phyloP scores from a whole-genome alignment of 2,797 vertebrate genomes.

The Myripristis murdjan region DNA sequence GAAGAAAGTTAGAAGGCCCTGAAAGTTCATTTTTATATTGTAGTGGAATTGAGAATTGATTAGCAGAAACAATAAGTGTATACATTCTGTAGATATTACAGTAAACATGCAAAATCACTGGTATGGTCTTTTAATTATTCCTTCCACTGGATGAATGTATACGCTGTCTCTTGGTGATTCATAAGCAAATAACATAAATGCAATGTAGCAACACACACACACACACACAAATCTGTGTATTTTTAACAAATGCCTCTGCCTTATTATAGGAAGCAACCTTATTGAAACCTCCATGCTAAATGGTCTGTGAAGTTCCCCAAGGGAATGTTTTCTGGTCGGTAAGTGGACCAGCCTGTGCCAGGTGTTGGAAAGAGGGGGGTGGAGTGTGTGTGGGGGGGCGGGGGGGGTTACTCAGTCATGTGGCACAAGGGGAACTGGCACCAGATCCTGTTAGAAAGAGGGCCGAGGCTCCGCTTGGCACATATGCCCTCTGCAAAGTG shows the following conservation, averaged over 20 bases:
- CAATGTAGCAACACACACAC: neutral
- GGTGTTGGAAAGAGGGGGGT: slow-evolving; percentile 49
- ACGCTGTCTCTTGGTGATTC: neutral
- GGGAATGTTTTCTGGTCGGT: slow-evolving; percentile 43
- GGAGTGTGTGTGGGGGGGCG: too few species aligned
- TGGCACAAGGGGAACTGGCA: slow-evolving; percentile 64
- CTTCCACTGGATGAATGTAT: neutral
- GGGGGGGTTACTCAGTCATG: slow-evolving; percentile 58
- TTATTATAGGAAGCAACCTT: slow-evolving; percentile 14
- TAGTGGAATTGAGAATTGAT: too few species aligned
- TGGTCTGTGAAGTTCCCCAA: slow-evolving; percentile 41
- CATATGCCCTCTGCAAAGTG: slow-evolving; percentile 36
- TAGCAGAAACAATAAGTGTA: too few species aligned
- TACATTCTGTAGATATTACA: too few species aligned
- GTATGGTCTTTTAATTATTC: slow-evolving; percentile 5
- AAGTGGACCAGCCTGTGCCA: slow-evolving; percentile 64
- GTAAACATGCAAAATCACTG: too few species aligned
- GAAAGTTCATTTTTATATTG: too few species aligned
- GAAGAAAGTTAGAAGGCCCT: too few species aligned
- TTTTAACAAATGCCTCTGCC: slow-evolving; percentile 40
- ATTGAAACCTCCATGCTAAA: slow-evolving; percentile 45
- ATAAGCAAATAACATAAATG: neutral
- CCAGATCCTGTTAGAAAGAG: slow-evolving; percentile 45
- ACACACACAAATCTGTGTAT: slow-evolving; percentile 18
- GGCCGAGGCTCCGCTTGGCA: slow-evolving; percentile 60